A percentile compares a stretch with the other conserved stretches of the same genome.
Evolutionary conservation across 2,888 invertebrate genomes (phyloP).

Genomic region (Cremastobaeus sp.): DNA sequence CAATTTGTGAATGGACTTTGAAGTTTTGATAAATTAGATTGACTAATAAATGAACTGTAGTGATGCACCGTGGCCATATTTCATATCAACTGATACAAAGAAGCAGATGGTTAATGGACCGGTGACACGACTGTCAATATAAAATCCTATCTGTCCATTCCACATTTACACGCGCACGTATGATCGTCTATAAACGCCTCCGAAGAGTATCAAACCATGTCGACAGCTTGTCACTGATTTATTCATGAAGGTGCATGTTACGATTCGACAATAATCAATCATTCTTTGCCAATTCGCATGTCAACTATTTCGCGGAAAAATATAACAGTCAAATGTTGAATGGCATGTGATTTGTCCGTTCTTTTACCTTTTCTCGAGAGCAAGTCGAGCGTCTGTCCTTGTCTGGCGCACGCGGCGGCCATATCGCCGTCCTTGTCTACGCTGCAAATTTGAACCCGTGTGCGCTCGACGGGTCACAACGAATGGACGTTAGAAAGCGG

Average conservation of each 20-base stretch:
- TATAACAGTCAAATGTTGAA: constrained; percentile 7
- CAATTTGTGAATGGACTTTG: background rate
- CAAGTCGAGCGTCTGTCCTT: no score
- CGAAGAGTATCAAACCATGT: constrained; percentile 51
- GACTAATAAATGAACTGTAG: constrained; percentile 52
- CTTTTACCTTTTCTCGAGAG: no score
- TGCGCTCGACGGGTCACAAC: no score
- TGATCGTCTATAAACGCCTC: constrained; percentile 51
- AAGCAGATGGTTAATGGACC: constrained; percentile 58
- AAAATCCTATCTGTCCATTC: constrained; percentile 56
- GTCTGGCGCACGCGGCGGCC: no score
- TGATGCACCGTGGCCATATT: constrained; percentile 48
- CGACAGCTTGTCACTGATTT: constrained; percentile 55
- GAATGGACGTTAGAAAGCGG: background rate
- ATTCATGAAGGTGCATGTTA: constrained; percentile 50
- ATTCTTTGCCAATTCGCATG: constrained; percentile 30
- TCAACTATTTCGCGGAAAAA: constrained; percentile 17
- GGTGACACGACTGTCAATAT: constrained; percentile 58
- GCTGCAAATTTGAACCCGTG: no score
- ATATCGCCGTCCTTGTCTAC: no score
- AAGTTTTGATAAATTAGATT: background rate
- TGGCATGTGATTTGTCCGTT: no score
- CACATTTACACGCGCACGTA: constrained; percentile 49
- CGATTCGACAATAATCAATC: constrained; percentile 52
- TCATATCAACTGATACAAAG: constrained; percentile 51